Evolutionary conservation across 2,888 invertebrate genomes (phyloP).

Genomic region (Helobdella robusta): DNA sequence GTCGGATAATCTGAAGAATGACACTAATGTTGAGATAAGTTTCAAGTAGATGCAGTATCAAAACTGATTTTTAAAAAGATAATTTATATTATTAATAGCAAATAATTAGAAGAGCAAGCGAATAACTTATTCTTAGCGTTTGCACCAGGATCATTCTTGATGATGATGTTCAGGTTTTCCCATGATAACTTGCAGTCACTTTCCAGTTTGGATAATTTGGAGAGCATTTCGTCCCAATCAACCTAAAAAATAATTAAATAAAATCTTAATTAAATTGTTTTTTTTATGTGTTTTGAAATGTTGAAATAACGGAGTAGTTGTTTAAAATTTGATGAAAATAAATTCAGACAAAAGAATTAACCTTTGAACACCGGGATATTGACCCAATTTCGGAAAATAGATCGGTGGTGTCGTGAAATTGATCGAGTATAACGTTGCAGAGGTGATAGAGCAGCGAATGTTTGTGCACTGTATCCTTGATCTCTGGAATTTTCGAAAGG

Average conservation of each 20-base stretch:
- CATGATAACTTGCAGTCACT: conserved; percentile 91
- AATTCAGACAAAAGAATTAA: conserved; percentile 42
- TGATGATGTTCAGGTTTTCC: conserved; percentile 87
- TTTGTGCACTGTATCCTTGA: conserved; percentile 97
- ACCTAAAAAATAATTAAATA: conserved; percentile 57
- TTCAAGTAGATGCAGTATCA: too few species aligned
- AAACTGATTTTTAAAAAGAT: too few species aligned
- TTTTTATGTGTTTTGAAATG: not conserved
- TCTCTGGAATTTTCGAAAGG: conserved; percentile 84
- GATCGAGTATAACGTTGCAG: conserved; percentile 92
- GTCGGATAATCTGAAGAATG: conserved; percentile 65
- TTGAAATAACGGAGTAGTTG: not conserved
- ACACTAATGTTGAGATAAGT: too few species aligned
- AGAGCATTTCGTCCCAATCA: conserved; percentile 81
- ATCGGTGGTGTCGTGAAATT: conserved; percentile 87
- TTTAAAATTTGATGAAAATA: conserved; percentile 1
- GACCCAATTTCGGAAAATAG: conserved; percentile 72
- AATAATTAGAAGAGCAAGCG: conserved; percentile 17
- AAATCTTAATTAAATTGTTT: too few species aligned
- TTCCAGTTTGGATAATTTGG: conserved; percentile 78
- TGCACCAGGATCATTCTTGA: conserved; percentile 70
- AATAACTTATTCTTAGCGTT: conserved; percentile 62
- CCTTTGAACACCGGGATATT: conserved; percentile 57
- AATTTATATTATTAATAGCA: not conserved
- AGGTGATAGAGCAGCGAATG: conserved; percentile 87